Percentiles rank a stretch among this genome's conserved stretches.
phyloP scores from a whole-genome alignment of 2,113 vertebrate genomes.

The Zosterops borbonicus region DNA sequence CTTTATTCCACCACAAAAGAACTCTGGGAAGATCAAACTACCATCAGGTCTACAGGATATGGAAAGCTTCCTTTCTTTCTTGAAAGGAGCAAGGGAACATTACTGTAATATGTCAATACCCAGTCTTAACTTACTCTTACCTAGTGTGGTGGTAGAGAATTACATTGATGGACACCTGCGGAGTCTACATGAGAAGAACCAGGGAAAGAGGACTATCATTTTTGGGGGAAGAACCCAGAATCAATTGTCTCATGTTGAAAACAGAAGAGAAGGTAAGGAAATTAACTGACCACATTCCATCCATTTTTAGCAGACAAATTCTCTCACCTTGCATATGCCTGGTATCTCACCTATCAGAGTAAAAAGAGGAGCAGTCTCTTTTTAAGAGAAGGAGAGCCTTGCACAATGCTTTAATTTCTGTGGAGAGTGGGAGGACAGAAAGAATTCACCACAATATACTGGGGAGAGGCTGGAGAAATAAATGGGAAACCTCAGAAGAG shows the following conservation, averaged over 20 bases:
- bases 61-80: background rate
- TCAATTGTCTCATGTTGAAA: background rate
- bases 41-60: background rate
- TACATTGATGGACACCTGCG: background rate
- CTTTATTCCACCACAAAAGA: background rate
- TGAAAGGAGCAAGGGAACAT: background rate
- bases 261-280: background rate
- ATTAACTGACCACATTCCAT: background rate
- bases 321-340: background rate
- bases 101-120: background rate
- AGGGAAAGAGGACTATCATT: background rate
- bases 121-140: background rate
- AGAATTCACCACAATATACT: background rate
- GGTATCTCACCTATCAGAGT: background rate
- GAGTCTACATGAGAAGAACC: background rate
- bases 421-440: background rate
- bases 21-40: rapidly evolving
- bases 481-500: background rate
- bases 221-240: background rate
- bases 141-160: background rate
- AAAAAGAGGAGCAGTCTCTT: background rate
- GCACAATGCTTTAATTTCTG: background rate
- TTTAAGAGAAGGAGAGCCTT: background rate
- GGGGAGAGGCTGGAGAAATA: background rate
- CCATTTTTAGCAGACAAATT: background rate